Evolutionary conservation across 2,888 invertebrate species (phyloP), one percentile per base, ranked within the genome.

Genomic region (Synergus umbraculus): DNA sequence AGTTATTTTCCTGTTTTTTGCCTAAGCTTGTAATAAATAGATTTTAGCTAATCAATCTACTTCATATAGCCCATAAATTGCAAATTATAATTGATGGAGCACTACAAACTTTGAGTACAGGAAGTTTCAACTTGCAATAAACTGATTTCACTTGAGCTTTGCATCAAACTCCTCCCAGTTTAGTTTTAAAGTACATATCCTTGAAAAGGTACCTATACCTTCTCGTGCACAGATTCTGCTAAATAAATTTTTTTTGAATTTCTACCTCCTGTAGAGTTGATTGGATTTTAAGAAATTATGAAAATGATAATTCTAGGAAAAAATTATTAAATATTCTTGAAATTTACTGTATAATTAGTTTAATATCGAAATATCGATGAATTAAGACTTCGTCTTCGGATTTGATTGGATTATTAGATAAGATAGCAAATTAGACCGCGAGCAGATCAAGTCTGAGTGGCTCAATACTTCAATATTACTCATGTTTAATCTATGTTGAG

Each of bases 371-470:
- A 58, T 58, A 0, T 1, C 5, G 13, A 13, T 37, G 7, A 13
- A 0, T 29, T 12, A 29, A 12, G 29, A 10, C 10, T 10, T 66
- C 4, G 44, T 44, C 44, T 18, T 67, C 10, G 29, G 67, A 46
- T 67, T 22, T 43, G 73, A 76, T 77, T 78, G 79, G 79, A 29
- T 29, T 29, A 81, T 83, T 80, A 79, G 82, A 83, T 82, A 85
- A 84, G 82, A 82, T 79, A 80, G 76, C 83, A 84, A 85, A 85
- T 85, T 83, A 81, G 85, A 83, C 80, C 80, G 69, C 69, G 76
- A 81, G 78, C 43, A 65, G 73, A 76, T 79, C 63, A 76, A 37
- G 41, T 64, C 76, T 65, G 41, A 41, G 76, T 60, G 15, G n/a
- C 46, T 46, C 22, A 44, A 29, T 29, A 29, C 22, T 29, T 18